Base-by-base conservation (phyloP, 2,113 vertebrate species). In the Rhizomys pruinosus region DNA sequence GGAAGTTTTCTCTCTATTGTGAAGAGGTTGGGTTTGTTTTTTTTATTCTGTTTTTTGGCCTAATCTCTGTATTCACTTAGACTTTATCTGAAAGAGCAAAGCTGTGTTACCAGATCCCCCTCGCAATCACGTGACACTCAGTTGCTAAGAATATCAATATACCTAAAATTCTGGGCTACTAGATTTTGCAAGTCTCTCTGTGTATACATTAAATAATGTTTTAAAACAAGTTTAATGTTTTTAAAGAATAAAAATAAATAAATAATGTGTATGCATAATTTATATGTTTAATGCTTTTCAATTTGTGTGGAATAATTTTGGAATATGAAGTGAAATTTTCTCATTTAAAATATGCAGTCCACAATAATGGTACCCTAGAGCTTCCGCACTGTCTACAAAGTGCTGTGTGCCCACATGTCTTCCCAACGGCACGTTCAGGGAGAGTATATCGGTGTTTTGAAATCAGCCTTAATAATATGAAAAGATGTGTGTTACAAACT, bases 61-160 rank as follows among this genome's bases (percentile, higher is more conserved):
- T 87, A 92, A 91, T 90, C 72, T 87, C 52, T 4, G 44, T 93
- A 93, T 81, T 88, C 71, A 72, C 61, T 94, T 84, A 87, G 52
- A 93, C 69, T 90, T 93, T 68, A 88, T 95, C 71, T 44, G 64
- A 91, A 87, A 23, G 47, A 86, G 25, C 63, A 94, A 80, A 92
- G 77, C 74, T 90, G 63, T 96, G 90, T 73, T 39, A 73, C 68
- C 81, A 39, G 57, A 89, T 90, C 93, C 89, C 52, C 91, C 39
- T 92, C 77, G 27, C 16, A 87, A 59, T 84, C 68, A 74, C 19
- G 27, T 90, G 90, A 88, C 78, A 89, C 7, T 59, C 4, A 1
- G 66, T 94, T 96, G 42, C 57, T 59, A 94, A 88, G 81, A 73
- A 87, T 92, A 94, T 93, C 25, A 90, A 85, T 93, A 76, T 81